Evolutionary conservation across 2,113 vertebrate genomes (phyloP).

Genomic region (Fulica atra): DNA sequence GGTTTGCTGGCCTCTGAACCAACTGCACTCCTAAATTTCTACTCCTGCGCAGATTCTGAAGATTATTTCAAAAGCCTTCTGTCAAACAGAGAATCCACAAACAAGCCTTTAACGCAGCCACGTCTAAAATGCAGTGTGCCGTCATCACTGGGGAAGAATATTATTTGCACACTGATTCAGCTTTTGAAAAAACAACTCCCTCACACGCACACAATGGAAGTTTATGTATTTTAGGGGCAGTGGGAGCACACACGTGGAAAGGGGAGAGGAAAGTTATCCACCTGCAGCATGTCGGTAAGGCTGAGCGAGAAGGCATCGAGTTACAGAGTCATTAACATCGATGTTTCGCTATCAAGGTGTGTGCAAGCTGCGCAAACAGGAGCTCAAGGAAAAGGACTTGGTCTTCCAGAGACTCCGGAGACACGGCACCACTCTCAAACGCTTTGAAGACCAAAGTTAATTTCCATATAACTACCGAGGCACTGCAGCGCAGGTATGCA

Average conservation of each 20-base stretch:
- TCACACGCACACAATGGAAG: background rate
- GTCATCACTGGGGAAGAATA: background rate
- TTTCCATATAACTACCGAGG: background rate
- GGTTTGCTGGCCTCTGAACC: background rate
- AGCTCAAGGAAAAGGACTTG: background rate
- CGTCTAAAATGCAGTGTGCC: fast-evolving
- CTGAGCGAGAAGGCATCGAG: background rate
- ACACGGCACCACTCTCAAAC: fast-evolving
- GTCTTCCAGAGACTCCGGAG: background rate
- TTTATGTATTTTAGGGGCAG: background rate
- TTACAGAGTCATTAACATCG: background rate
- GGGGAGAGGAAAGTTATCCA: background rate
- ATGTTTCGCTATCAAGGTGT: fast-evolving
- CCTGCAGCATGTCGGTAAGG: background rate
- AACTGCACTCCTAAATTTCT: background rate
- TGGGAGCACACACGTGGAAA: background rate
- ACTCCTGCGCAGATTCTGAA: background rate
- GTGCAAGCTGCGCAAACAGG: background rate
- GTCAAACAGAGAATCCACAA: background rate
- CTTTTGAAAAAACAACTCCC: background rate
- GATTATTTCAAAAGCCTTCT: background rate
- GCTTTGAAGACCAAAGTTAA: background rate
- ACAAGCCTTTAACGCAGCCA: background rate
- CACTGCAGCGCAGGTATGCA: background rate
- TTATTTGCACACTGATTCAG: constrained; percentile 41